A percentile compares a stretch with the other conserved stretches of the same genome.
These are phyloP conservation scores for Gnathonemus echidnorhynchus DNA, from an alignment of 2,113 vertebrate species.

Conservation along the genomic window DNA sequence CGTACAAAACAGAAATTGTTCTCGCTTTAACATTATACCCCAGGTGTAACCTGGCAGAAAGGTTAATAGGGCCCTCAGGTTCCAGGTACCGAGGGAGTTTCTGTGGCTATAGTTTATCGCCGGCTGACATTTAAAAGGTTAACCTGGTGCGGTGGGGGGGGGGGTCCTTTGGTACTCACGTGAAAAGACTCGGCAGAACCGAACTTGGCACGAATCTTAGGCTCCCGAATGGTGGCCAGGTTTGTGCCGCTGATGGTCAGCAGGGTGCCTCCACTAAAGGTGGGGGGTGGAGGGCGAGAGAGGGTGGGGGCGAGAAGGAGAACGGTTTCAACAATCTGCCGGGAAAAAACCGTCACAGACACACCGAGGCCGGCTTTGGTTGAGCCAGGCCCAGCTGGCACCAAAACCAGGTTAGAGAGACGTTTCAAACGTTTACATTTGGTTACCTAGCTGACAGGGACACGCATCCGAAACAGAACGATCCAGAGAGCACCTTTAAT, in stretches of 20 bases:
- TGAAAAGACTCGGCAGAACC: slow-evolving; percentile 74
- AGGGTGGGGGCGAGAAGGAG: background rate
- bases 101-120: background rate
- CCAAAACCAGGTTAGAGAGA: background rate
- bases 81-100: background rate
- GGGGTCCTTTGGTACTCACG: slow-evolving; percentile 61
- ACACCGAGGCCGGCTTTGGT: background rate
- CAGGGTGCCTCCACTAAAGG: slow-evolving; percentile 74
- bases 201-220: slow-evolving; percentile 90
- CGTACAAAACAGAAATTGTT: background rate
- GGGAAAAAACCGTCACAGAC: background rate
- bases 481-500: background rate
- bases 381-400: background rate
- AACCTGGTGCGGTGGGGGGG: background rate
- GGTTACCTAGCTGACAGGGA: background rate
- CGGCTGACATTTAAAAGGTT: slow-evolving; percentile 17
- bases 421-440: background rate
- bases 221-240: slow-evolving; percentile 87
- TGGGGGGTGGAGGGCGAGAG: slow-evolving; percentile 36
- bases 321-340: background rate
- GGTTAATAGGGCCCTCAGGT: slow-evolving; percentile 8
- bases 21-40: background rate
- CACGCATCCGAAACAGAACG: background rate
- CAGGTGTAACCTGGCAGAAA: background rate
- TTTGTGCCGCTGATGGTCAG: slow-evolving; percentile 88